Conservation (phyloP, 2,797 vertebrate genomes). For the Phalanger gymnotis region DNA sequence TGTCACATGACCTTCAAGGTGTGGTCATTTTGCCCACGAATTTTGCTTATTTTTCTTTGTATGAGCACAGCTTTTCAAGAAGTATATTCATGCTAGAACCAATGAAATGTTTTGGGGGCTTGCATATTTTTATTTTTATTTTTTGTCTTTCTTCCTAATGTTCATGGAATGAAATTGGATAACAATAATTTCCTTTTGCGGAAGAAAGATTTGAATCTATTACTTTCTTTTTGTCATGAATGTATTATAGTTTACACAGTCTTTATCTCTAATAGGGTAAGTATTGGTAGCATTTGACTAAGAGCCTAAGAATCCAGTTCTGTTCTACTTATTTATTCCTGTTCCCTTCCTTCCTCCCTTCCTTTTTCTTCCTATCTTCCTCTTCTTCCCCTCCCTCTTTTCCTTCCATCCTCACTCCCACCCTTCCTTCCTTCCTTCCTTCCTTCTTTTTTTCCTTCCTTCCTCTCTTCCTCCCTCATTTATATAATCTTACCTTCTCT, state of each 20-base stretch:
- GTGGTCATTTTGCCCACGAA: not conserved
- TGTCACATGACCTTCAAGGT: not conserved
- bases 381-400: not conserved
- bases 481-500: not conserved
- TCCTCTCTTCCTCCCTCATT: not conserved
- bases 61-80: not conserved
- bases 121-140: not conserved
- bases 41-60: not conserved
- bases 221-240: not conserved
- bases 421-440: not conserved
- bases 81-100: not conserved
- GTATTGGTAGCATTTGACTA: not conserved
- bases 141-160: not conserved
- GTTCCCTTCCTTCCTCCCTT: no score
- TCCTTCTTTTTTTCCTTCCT: not conserved
- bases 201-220: not conserved
- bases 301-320: not conserved
- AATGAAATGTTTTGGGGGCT: not conserved
- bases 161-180: not conserved
- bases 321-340: not conserved
- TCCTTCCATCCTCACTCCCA: no score
- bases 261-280: not conserved
- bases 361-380: not conserved
- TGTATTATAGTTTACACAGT: not conserved
- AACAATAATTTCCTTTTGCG: not conserved